Percentiles rank a stretch among this genome's conserved stretches.
Conservation (phyloP, 2,113 vertebrate genomes). For the Nothoprocta pentlandii region DNA sequence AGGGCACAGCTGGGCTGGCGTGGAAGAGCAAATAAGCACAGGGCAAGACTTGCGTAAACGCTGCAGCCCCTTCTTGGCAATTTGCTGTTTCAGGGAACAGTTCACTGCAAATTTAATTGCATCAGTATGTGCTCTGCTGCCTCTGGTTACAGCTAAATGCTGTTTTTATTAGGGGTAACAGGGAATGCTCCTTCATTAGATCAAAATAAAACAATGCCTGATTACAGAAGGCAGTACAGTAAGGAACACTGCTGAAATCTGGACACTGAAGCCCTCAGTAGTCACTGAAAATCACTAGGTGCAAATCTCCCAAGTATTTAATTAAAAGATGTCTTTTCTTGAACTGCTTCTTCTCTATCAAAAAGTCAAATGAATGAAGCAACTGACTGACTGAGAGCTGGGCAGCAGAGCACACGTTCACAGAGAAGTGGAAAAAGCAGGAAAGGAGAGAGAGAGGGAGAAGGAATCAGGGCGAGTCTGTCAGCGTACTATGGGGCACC, state of each 20-base stretch:
- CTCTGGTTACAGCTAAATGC: neutral
- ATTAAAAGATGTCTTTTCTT: constrained; percentile 8
- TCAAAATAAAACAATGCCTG: neutral
- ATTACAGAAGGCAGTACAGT: neutral
- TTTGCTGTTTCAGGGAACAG: neutral
- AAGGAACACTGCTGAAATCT: neutral
- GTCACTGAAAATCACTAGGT: neutral
- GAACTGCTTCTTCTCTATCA: neutral
- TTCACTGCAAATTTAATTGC: constrained; percentile 5
- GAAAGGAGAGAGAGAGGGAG: neutral
- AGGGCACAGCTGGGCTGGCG: neutral
- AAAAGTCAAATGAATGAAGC: neutral
- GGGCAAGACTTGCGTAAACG: neutral
- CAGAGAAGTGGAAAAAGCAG: neutral
- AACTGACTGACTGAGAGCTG: constrained; percentile 15
- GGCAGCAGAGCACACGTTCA: neutral
- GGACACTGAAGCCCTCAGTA: neutral
- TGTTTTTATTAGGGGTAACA: neutral
- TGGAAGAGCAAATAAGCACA: neutral
- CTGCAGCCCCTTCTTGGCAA: neutral
- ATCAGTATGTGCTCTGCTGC: neutral
- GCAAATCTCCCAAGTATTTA: neutral
- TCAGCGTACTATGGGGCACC: constrained; percentile 1
- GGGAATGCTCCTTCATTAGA: neutral
- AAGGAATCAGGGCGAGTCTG: constrained; percentile 10